Percentiles rank a stretch among this genome's conserved stretches.
phyloP scores from a whole-genome alignment of 2,888 invertebrate genomes.

The Chloroclystis v-ata region DNA sequence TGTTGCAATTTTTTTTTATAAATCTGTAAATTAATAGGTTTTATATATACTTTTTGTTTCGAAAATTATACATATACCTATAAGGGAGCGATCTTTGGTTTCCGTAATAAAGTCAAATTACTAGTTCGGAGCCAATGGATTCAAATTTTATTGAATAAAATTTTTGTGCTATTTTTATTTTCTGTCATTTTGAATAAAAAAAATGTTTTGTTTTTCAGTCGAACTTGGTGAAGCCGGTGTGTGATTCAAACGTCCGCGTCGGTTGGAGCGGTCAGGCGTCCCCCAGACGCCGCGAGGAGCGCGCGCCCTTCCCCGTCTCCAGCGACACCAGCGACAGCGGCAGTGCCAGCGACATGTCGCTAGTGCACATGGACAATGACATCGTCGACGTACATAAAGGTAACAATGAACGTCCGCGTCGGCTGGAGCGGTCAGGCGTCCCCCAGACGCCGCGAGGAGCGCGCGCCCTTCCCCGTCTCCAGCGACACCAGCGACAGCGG shows the following conservation, averaged over 20 bases:
- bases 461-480: constrained; percentile 88
- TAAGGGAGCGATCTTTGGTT: too few species aligned
- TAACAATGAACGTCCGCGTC: constrained; percentile 45
- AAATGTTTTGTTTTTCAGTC: constrained; percentile 44
- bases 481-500: constrained; percentile 96
- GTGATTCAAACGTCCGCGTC: constrained; percentile 55
- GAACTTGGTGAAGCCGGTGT: constrained; percentile 36
- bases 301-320: constrained; percentile 88
- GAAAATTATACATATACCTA: too few species aligned
- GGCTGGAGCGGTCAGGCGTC: constrained; percentile 58
- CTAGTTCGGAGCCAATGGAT: too few species aligned
- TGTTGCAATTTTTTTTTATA: too few species aligned
- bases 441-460: constrained; percentile 73
- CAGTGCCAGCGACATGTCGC: constrained; percentile 90
- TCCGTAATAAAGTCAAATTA: too few species aligned
- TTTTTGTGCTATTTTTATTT: too few species aligned
- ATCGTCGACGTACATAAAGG: constrained; percentile 56
- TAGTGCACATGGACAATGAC: constrained; percentile 85
- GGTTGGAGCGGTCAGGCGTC: constrained; percentile 58
- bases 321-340: constrained; percentile 96
- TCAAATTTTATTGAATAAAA: too few species aligned
- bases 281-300: constrained; percentile 73
- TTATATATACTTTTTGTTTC: too few species aligned
- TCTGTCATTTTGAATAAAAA: too few species aligned
- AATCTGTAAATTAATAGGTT: too few species aligned